phyloP scores from a whole-genome alignment of 2,113 vertebrate genomes.

The Synodontis membranacea region DNA sequence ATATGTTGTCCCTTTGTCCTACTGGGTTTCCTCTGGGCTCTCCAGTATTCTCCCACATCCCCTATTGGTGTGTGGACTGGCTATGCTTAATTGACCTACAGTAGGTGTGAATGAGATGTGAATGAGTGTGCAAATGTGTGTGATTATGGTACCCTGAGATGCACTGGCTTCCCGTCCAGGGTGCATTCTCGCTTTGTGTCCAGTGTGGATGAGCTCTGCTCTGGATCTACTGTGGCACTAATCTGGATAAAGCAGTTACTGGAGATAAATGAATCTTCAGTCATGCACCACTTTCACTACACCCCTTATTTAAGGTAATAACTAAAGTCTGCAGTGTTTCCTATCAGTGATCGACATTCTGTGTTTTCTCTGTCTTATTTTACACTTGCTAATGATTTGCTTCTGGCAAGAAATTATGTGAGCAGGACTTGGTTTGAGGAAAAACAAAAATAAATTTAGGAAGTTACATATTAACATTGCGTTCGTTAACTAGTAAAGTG shows the following conservation, averaged over 20 bases:
- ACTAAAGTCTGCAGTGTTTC: background rate
- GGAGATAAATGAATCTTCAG: background rate
- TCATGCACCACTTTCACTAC: background rate
- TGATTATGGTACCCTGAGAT: background rate
- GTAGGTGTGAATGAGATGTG: too few relatives aligned
- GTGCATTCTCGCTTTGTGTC: background rate
- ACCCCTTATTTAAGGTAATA: background rate
- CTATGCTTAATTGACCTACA: background rate
- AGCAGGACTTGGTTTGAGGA: background rate
- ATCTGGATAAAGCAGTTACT: background rate
- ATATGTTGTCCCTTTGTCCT: background rate
- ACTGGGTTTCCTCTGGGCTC: background rate
- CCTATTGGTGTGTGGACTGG: background rate
- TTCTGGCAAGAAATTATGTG: background rate
- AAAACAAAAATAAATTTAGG: background rate
- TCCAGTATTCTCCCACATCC: background rate
- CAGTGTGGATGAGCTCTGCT: background rate
- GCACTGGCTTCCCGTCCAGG: background rate
- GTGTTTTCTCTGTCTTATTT: background rate
- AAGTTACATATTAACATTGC: background rate
- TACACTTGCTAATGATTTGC: background rate
- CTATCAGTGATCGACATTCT: background rate
- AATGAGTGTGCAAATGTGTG: background rate
- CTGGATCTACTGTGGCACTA: background rate
- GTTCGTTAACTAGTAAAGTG: background rate